Percentiles rank a stretch among this genome's conserved stretches.
phyloP scores from a whole-genome alignment of 2,113 vertebrate genomes.

The Pimephales promelas region DNA sequence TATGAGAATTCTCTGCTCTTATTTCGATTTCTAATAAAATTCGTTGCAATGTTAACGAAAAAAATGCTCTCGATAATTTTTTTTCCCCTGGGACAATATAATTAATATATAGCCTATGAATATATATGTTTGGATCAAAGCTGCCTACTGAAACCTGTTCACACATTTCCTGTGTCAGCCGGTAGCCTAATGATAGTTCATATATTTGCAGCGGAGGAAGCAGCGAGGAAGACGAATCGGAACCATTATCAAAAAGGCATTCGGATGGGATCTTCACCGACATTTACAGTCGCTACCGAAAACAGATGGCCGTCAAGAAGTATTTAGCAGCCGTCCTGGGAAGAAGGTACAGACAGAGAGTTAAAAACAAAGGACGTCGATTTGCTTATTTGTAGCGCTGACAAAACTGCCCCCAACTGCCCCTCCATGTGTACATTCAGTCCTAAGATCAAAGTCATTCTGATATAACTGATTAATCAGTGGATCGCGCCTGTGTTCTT shows the following conservation, averaged over 20 bases:
- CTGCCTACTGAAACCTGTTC: constrained; percentile 36
- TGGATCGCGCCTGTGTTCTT: constrained; percentile 94
- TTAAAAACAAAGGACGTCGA: constrained; percentile 99
- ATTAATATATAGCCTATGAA: neutral
- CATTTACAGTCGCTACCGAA: constrained; percentile 99
- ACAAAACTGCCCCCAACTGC: constrained; percentile 72
- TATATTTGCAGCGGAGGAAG: constrained; percentile 73
- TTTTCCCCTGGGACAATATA: neutral
- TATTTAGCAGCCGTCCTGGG: constrained; percentile 98
- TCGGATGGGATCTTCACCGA: constrained; percentile 99
- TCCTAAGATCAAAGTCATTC: constrained; percentile 87
- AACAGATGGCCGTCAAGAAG: constrained; percentile 99
- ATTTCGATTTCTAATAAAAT: constrained; percentile 7
- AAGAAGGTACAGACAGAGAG: constrained; percentile 99
- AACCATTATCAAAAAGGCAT: constrained; percentile 94
- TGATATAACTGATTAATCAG: constrained; percentile 93
- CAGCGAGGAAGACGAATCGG: constrained; percentile 85
- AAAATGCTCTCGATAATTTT: neutral
- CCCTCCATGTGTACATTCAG: constrained; percentile 82
- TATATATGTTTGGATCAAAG: neutral
- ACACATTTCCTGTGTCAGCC: neutral
- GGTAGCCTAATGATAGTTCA: constrained; percentile 26
- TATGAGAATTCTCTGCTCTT: constrained; percentile 36
- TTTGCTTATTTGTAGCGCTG: constrained; percentile 96
- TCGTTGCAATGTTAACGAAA: constrained; percentile 30